phyloP scores from a whole-genome alignment of 2,888 invertebrate species.

The Cosmia pyralina region DNA sequence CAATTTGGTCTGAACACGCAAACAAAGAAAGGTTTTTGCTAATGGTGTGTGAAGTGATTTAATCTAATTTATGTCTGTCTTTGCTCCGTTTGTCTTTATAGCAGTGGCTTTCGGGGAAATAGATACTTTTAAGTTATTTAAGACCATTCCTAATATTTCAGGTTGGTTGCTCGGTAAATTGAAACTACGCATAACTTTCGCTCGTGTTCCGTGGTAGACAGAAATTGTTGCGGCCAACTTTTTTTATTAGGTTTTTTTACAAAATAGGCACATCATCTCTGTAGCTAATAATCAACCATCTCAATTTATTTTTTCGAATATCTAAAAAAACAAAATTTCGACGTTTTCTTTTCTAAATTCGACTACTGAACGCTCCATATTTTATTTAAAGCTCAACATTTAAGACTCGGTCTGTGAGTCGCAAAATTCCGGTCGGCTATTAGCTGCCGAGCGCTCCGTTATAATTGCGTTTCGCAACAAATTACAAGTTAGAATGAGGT shows the following conservation, averaged over 20 bases:
- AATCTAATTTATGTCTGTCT: slow-evolving; percentile 80
- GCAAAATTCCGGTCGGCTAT: slow-evolving; percentile 73
- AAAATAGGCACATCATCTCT: neutral
- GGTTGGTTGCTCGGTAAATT: slow-evolving; percentile 53
- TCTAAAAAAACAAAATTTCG: neutral
- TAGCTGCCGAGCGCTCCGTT: slow-evolving; percentile 77
- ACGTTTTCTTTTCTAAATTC: slow-evolving; percentile 40
- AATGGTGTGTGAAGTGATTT: slow-evolving; percentile 85
- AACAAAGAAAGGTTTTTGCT: slow-evolving; percentile 75
- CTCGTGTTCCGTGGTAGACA: neutral
- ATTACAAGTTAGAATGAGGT: slow-evolving; percentile 85
- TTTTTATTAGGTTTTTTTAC: slow-evolving; percentile 5
- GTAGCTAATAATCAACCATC: neutral
- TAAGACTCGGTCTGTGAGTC: slow-evolving; percentile 55
- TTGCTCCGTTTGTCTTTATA: slow-evolving; percentile 75
- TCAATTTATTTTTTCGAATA: slow-evolving; percentile 6
- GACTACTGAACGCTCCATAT: slow-evolving; percentile 53
- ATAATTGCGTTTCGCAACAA: slow-evolving; percentile 86
- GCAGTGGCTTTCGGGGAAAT: slow-evolving; percentile 65
- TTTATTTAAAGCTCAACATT: slow-evolving; percentile 64
- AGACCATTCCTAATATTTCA: slow-evolving; percentile 59
- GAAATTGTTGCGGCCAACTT: slow-evolving; percentile 29
- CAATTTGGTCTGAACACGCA: slow-evolving; percentile 65
- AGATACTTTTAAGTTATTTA: slow-evolving; percentile 72
- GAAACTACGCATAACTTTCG: slow-evolving; percentile 45